A percentile compares a stretch with the other conserved stretches of the same genome.
Conservation (phyloP, 2,888 invertebrate genomes). For the Trichogramma dendrolimi region DNA sequence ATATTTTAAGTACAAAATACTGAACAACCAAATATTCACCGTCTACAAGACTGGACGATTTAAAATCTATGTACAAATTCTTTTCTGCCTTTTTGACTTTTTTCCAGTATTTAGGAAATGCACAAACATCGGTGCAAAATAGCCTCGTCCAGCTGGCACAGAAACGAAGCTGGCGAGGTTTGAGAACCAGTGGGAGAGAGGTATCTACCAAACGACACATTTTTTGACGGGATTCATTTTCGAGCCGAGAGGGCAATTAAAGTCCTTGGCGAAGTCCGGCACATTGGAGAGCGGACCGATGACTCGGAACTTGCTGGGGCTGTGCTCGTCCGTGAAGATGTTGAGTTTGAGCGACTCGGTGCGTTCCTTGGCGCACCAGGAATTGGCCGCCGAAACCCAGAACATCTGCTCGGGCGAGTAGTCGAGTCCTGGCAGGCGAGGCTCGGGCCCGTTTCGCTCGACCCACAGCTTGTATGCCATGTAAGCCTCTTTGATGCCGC, state of each 20-base stretch:
- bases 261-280: constrained; percentile 60
- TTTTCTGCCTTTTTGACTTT: too few species aligned
- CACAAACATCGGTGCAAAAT: too few species aligned
- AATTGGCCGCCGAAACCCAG: constrained; percentile 44
- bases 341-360: constrained; percentile 72
- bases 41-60: too few species aligned
- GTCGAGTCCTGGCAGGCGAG: constrained; percentile 67
- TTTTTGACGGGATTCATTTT: constrained; percentile 63
- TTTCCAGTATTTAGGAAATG: too few species aligned
- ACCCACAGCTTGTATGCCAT: constrained; percentile 76
- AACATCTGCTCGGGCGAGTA: constrained; percentile 56
- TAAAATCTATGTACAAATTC: too few species aligned
- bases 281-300: constrained; percentile 62
- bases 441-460: constrained; percentile 63
- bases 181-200: too few species aligned
- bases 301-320: constrained; percentile 64
- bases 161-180: too few species aligned
- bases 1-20: too few species aligned
- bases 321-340: constrained; percentile 78
- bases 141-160: too few species aligned
- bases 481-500: constrained; percentile 88
- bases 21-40: too few species aligned
- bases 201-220: constrained; percentile 61
- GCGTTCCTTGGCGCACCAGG: constrained; percentile 60
- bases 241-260: constrained; percentile 59